Base-by-base conservation (phyloP, 2,888 invertebrate genomes). In the Mactromeris polynyma region DNA sequence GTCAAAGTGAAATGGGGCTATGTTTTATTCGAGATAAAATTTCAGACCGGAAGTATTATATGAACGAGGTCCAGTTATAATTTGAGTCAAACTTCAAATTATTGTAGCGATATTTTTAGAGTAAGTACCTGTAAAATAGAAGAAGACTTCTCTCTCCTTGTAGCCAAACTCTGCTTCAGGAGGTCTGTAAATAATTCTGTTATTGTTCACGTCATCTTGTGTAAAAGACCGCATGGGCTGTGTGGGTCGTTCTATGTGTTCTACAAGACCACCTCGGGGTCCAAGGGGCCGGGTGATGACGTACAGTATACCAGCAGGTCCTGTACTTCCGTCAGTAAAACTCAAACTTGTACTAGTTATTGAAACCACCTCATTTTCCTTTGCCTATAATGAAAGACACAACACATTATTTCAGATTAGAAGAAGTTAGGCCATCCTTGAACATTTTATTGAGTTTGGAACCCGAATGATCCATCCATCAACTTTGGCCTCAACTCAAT, bases 141-240 rank as follows among this genome's bases (percentile, higher is more conserved):
- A 95, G 85, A 85, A 93, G 79, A 95, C 94, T 84, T 95, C 94
- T 73, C 85, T 94, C 40, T 93, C 92, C 3, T 90, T 80, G 19
- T 88, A 86, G 3, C 95, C 96, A 14, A 95, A 90, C 26, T 95
- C 95, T 38, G 85, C 78, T 1, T 90, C 83, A 11, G 96, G 96
- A 1, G 96, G 95, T 83, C 96, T 90, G 93, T 96, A 96, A 21
- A 95, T 91, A 38, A 96, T 94, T 54, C 91, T 91, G 81, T 95
- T 95, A 33, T 95, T 94, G 90, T 96, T 95, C 46, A 96, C 93
- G 89, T 96, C 96, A 36, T 94, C 95, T 92, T 95, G 95, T 9
- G 95, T 95, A 86, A 96, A 96, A n/a, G 89, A 90, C 38, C 86
- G 84, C n/a, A 96, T 91, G 2, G 93, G 92, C 38, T 91, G 90